These are phyloP conservation scores for Gryllus bimaculatus DNA, from an alignment of 1,140 invertebrate genomes.

Conservation along the genomic window DNA sequence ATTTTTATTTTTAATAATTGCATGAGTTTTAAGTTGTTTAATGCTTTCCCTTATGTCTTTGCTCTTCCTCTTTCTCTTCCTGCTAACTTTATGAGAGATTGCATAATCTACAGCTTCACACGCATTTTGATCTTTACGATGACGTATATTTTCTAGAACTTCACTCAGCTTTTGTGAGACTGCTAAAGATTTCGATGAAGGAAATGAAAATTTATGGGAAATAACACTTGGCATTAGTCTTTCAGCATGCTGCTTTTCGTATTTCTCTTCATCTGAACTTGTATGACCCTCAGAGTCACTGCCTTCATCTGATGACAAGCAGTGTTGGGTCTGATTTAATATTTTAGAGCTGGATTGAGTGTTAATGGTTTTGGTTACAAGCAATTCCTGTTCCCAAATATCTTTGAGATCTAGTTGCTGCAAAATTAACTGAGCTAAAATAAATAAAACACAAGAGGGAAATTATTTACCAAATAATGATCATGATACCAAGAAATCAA, in stretches of 20 bases:
- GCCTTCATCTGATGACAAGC: neutral
- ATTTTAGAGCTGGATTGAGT: neutral
- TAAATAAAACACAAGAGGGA: neutral
- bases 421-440: slow-evolving; percentile 9
- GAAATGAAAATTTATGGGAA: neutral
- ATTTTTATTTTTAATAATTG: neutral
- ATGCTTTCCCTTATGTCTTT: neutral
- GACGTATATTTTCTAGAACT: slow-evolving; percentile 2
- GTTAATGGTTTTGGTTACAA: neutral
- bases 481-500: too few species aligned
- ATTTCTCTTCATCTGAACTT: neutral
- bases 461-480: too few species aligned
- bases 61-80: neutral
- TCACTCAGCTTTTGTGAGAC: slow-evolving; percentile 9
- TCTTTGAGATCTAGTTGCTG: neutral
- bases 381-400: neutral
- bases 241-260: neutral
- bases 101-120: slow-evolving; percentile 11
- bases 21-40: neutral
- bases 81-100: neutral
- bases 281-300: neutral
- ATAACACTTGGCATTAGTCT: neutral
- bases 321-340: neutral
- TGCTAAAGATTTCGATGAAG: neutral
- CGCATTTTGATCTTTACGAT: slow-evolving; percentile 6